These are phyloP conservation scores for Lithophane semibrunnea DNA, from an alignment of 2,888 invertebrate genomes.

Conservation along the genomic window DNA sequence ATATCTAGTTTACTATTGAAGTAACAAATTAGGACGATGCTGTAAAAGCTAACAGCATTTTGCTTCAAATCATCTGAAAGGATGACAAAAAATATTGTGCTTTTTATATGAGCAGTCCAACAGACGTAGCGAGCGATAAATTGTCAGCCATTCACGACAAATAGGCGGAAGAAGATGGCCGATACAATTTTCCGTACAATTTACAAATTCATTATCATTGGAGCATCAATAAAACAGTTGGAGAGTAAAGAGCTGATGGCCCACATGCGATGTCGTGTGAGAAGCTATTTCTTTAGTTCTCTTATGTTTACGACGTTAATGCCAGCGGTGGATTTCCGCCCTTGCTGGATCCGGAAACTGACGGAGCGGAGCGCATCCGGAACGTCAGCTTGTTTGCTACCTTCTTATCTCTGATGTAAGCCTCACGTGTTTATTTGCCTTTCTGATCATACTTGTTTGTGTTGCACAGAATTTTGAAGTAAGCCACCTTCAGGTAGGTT, in stretches of 20 bases:
- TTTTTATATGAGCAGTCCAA: constrained; percentile 6
- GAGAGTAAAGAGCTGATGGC: constrained; percentile 63
- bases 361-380: constrained; percentile 79
- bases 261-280: constrained; percentile 69
- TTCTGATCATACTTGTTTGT: constrained; percentile 70
- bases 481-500: constrained; percentile 37
- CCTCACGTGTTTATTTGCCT: constrained; percentile 75
- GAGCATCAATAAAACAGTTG: constrained; percentile 68
- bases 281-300: constrained; percentile 69
- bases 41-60: constrained; percentile 11
- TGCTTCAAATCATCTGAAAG: background rate
- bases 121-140: constrained; percentile 8
- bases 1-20: constrained; percentile 22
- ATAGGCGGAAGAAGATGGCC: constrained; percentile 8
- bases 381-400: constrained; percentile 82
- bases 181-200: constrained; percentile 54
- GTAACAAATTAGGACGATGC: constrained; percentile 9
- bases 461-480: constrained; percentile 50
- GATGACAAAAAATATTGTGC: background rate
- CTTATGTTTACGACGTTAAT: constrained; percentile 76
- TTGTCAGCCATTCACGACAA: constrained; percentile 26
- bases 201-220: constrained; percentile 61
- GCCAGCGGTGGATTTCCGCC: constrained; percentile 76
- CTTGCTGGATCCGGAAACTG: constrained; percentile 76
- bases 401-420: constrained; percentile 75